These are phyloP conservation scores for Ferdinandea cuprea DNA, from an alignment of 2,888 invertebrate genomes.

Conservation along the genomic window DNA sequence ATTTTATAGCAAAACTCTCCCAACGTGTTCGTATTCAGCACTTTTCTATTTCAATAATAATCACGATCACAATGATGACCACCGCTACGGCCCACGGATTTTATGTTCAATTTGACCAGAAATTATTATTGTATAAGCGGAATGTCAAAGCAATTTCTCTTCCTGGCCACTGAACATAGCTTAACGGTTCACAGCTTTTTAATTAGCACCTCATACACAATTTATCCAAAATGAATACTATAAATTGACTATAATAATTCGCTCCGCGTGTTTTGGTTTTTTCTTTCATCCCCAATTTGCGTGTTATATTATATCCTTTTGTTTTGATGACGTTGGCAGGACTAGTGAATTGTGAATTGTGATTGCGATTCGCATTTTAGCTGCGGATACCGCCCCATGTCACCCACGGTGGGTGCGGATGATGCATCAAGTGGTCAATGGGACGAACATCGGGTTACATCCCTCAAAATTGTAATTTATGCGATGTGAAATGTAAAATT, in stretches of 20 bases:
- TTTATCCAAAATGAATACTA: constrained; percentile 57
- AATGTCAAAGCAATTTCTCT: constrained; percentile 58
- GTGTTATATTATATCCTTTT: constrained; percentile 28
- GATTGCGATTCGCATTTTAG: too few species aligned
- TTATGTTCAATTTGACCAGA: constrained; percentile 63
- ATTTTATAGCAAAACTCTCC: not conserved
- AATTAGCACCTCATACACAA: constrained; percentile 71
- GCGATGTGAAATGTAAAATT: constrained; percentile 53
- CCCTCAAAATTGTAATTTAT: constrained; percentile 39
- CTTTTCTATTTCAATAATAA: constrained; percentile 62
- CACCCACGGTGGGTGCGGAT: not conserved
- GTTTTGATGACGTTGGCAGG: constrained; percentile 55
- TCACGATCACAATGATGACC: constrained; percentile 42
- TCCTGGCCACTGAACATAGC: constrained; percentile 13
- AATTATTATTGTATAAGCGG: constrained; percentile 58
- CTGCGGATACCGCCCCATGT: not conserved
- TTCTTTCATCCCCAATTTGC: not conserved
- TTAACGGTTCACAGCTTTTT: constrained; percentile 64
- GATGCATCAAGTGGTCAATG: constrained; percentile 48
- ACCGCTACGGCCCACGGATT: constrained; percentile 28
- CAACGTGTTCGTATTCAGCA: constrained; percentile 39
- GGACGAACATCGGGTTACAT: constrained; percentile 1
- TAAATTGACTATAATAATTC: constrained; percentile 25
- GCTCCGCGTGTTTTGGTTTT: not conserved
- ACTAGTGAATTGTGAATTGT: constrained; percentile 14